Evolutionary conservation across 2,888 invertebrate species (phyloP).

Genomic region (Acheta domesticus): DNA sequence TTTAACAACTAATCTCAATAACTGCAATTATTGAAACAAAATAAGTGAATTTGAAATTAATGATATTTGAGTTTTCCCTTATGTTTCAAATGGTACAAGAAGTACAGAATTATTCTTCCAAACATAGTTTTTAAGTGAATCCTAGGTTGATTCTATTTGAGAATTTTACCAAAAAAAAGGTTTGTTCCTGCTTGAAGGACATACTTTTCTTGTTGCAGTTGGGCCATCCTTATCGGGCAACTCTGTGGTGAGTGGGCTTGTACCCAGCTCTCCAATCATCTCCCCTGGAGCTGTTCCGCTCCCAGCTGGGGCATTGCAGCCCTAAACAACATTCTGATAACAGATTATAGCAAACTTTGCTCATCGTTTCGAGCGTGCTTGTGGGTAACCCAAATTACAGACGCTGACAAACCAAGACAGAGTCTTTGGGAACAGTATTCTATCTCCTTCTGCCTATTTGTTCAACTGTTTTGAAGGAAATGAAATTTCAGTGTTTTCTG

Average conservation of each 20-base stretch:
- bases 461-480: conserved; percentile 21
- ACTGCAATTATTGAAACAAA: no score
- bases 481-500: conserved; percentile 23
- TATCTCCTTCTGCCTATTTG: conserved; percentile 23
- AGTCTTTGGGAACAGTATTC: not conserved
- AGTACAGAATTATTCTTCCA: no score
- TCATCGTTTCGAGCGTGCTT: conserved; percentile 27
- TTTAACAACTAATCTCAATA: no score
- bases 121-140: no score
- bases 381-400: conserved; percentile 18
- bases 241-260: conserved; percentile 35
- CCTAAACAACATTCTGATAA: conserved; percentile 33
- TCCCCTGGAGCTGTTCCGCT: conserved; percentile 35
- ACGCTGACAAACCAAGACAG: conserved; percentile 21
- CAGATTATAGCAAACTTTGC: conserved; percentile 29
- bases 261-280: conserved; percentile 35
- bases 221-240: conserved; percentile 34
- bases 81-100: no score
- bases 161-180: not conserved
- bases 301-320: conserved; percentile 32
- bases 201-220: conserved; percentile 27
- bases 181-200: conserved; percentile 18
- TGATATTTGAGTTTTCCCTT: no score
- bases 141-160: no score
- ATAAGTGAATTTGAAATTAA: no score